Evolutionary conservation across 2,797 vertebrate species (phyloP).

Genomic region (Platyrinchus mystaceus): DNA sequence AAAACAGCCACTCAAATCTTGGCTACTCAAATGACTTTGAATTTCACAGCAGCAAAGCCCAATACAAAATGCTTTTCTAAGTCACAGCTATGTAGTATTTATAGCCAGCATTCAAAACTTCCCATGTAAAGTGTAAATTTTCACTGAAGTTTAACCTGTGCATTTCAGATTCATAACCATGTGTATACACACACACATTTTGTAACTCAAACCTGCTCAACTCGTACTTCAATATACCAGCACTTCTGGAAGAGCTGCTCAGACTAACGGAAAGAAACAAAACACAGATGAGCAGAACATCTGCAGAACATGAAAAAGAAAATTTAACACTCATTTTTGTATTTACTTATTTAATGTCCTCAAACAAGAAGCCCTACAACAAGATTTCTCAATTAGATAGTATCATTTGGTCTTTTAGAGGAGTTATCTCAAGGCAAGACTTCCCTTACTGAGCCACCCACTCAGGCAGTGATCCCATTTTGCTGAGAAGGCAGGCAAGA

Average conservation of each 20-base stretch:
- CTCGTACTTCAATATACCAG: neutral
- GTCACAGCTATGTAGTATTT: neutral
- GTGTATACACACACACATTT: rapidly evolving
- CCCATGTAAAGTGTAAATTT: neutral
- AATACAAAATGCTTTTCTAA: neutral
- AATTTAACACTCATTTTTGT: neutral
- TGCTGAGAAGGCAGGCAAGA: neutral
- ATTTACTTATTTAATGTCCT: neutral
- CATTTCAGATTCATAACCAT: neutral
- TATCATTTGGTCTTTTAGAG: neutral
- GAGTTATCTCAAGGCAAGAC: neutral
- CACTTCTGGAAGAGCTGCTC: neutral
- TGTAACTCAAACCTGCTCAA: neutral
- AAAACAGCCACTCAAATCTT: neutral
- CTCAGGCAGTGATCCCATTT: neutral
- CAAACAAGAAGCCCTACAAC: neutral
- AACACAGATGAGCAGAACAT: neutral
- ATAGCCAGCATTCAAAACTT: neutral
- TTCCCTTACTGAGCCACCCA: neutral
- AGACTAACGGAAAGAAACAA: neutral
- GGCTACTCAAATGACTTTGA: neutral
- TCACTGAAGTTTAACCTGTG: neutral
- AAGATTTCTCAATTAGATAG: neutral
- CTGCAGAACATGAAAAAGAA: neutral
- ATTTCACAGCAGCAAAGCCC: neutral